These are phyloP conservation scores for Clarias pachynema DNA, from an alignment of 2,797 vertebrate species.

Conservation along the genomic window DNA sequence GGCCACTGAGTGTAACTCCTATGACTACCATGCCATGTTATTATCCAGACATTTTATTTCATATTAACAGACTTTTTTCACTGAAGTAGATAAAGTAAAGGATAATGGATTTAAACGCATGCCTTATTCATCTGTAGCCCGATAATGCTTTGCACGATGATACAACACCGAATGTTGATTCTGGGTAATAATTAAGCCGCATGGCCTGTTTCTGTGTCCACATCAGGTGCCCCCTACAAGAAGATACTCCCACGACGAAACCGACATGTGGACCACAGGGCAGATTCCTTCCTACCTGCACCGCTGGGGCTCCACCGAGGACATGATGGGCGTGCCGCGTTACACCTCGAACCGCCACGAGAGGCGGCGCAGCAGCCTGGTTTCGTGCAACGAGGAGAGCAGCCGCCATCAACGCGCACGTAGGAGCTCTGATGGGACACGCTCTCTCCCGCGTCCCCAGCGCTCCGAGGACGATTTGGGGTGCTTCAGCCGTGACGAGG, in stretches of 20 bases:
- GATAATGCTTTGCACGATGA: not conserved
- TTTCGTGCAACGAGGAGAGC: slow-evolving; percentile 80
- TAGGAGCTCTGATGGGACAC: slow-evolving; percentile 83
- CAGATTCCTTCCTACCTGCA: slow-evolving; percentile 85
- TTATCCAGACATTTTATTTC: not conserved
- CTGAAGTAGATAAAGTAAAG: not conserved
- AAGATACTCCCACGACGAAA: slow-evolving; percentile 93
- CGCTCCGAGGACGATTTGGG: slow-evolving; percentile 71
- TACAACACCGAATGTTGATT: not conserved
- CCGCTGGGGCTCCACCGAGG: slow-evolving; percentile 88
- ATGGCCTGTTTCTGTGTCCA: slow-evolving; percentile 67
- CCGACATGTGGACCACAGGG: slow-evolving; percentile 86
- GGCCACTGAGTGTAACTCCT: slow-evolving; percentile 22
- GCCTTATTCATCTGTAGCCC: slow-evolving; percentile 10
- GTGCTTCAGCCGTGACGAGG: slow-evolving; percentile 85
- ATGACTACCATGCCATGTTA: not conserved
- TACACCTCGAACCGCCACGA: slow-evolving; percentile 78
- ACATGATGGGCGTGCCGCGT: slow-evolving; percentile 79
- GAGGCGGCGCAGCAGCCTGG: slow-evolving; percentile 79
- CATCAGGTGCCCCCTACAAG: slow-evolving; percentile 89
- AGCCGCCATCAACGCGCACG: slow-evolving; percentile 77
- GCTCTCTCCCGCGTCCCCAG: slow-evolving; percentile 74
- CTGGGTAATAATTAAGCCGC: slow-evolving; percentile 17
- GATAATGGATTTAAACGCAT: slow-evolving; percentile 21
- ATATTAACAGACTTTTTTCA: not conserved